Conservation (phyloP, 2,113 vertebrate species). For the Protobothrops mucrosquamatus region DNA sequence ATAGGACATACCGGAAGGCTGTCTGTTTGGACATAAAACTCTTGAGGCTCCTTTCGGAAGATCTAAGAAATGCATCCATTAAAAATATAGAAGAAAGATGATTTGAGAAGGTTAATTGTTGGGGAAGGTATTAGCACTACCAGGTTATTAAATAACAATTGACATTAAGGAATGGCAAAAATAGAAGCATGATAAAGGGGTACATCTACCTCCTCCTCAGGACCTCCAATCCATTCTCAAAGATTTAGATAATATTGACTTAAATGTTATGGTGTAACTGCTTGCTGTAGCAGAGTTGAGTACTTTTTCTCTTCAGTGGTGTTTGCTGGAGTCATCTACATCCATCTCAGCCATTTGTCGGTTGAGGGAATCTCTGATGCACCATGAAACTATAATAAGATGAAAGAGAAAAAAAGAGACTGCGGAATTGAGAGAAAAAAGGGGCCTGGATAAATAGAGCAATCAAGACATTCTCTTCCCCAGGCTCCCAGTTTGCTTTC, state of each 20-base stretch:
- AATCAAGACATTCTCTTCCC: not conserved
- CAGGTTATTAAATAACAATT: not conserved
- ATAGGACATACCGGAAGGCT: not conserved
- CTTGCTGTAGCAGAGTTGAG: not conserved
- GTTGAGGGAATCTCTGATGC: not conserved
- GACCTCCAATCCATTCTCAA: not conserved
- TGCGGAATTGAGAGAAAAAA: not conserved
- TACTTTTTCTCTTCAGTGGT: not conserved
- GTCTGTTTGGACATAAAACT: not conserved
- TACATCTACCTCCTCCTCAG: not conserved
- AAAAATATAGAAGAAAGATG: not conserved
- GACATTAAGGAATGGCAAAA: not conserved
- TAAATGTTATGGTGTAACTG: not conserved
- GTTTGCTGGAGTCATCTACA: not conserved
- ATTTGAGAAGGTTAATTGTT: not conserved
- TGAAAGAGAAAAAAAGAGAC: not conserved
- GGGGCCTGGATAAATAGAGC: not conserved
- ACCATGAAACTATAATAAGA: not conserved
- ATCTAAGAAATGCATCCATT: not conserved
- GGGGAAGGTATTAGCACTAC: not conserved
- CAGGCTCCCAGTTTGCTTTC: not conserved
- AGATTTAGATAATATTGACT: not conserved
- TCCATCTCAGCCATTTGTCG: not conserved
- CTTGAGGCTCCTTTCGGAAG: not conserved
- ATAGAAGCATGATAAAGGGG: not conserved